phyloP scores from a whole-genome alignment of 2,113 vertebrate species.

The Microtus oregoni region DNA sequence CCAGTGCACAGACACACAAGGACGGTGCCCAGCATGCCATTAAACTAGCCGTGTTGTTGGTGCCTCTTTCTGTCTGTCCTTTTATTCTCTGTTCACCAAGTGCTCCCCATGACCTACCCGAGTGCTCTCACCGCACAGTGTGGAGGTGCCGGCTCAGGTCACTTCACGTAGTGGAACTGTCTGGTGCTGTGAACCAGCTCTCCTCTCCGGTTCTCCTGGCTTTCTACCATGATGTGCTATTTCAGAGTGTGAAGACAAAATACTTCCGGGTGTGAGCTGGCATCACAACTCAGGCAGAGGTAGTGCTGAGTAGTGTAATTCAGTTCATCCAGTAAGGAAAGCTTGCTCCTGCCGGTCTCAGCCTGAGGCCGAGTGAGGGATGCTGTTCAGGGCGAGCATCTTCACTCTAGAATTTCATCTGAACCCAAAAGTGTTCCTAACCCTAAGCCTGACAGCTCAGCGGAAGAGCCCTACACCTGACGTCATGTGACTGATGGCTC shows the following conservation, averaged over 20 bases:
- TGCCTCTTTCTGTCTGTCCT: background rate
- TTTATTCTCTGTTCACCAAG: background rate
- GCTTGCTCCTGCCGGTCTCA: background rate
- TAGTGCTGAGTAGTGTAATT: background rate
- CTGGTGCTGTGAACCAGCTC: slow-evolving; percentile 43
- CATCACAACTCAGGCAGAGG: background rate
- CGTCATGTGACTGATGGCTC: too few species aligned
- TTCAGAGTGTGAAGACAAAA: background rate
- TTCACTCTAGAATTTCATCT: background rate
- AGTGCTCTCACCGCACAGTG: background rate
- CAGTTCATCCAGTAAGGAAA: background rate
- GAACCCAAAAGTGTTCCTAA: background rate
- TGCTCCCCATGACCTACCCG: background rate
- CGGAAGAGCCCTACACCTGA: background rate
- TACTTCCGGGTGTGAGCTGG: background rate
- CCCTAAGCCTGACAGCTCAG: too few species aligned
- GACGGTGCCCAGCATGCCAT: background rate
- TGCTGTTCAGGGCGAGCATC: background rate
- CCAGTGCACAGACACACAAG: background rate
- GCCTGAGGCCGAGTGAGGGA: background rate
- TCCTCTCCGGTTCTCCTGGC: background rate
- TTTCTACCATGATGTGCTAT: background rate
- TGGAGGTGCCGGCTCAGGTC: background rate
- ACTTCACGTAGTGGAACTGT: background rate
- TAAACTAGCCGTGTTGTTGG: background rate